These are phyloP conservation scores for Drosophila fulvimacula DNA, from an alignment of 2,888 invertebrate species.

Conservation along the genomic window DNA sequence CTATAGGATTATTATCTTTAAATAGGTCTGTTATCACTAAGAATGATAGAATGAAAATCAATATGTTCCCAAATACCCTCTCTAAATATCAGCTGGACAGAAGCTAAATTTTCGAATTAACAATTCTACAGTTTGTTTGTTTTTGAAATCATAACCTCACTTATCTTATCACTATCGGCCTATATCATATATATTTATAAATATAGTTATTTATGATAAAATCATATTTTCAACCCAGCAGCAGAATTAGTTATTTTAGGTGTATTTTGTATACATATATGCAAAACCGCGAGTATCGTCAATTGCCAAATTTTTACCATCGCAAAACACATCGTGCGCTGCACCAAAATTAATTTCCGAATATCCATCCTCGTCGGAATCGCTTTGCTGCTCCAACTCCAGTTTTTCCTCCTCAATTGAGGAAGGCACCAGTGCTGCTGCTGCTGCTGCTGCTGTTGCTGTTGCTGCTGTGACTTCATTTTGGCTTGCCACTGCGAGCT, in stretches of 20 bases:
- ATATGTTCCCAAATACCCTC: no score
- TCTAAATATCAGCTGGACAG: no score
- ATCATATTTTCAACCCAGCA: background rate
- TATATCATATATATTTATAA: no score
- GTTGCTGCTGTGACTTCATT: slow-evolving; percentile 5
- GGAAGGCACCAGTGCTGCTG: background rate
- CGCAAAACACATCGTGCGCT: slow-evolving; percentile 57
- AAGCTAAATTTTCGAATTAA: background rate
- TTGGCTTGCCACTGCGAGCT: slow-evolving; percentile 30
- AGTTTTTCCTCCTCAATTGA: slow-evolving; percentile 20
- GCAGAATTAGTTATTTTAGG: no score
- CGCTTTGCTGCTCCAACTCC: slow-evolving; percentile 65
- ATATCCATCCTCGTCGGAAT: slow-evolving; percentile 74
- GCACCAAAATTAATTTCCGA: slow-evolving; percentile 60
- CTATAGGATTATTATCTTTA: no score
- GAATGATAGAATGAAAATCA: no score
- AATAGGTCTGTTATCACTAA: no score
- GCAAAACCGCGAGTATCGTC: no score
- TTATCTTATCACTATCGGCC: background rate
- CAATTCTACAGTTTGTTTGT: background rate
- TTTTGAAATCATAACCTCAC: background rate
- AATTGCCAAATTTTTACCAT: slow-evolving; percentile 50
- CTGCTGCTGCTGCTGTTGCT: background rate
- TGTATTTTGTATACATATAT: background rate
- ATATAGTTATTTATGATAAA: background rate